Percentiles rank a stretch among this genome's conserved stretches.
Evolutionary conservation across 1,140 invertebrate genomes (phyloP).

Genomic region (Caenorhabditis briggsae): DNA sequence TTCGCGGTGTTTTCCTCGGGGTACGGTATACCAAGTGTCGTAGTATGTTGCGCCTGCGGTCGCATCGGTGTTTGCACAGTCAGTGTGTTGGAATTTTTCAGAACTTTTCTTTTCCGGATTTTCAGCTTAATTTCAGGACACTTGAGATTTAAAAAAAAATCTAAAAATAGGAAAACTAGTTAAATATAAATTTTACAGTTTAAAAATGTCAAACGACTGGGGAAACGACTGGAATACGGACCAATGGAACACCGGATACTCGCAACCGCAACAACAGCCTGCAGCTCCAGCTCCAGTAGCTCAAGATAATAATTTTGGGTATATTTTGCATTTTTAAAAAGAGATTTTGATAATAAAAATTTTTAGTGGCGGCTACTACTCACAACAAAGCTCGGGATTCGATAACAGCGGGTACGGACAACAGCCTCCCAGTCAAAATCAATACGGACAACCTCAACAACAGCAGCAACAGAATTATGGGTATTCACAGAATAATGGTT

Average conservation of each 20-base stretch:
- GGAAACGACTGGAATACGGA: slow-evolving; percentile 56
- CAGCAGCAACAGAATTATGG: slow-evolving; percentile 34
- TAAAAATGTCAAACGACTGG: slow-evolving; percentile 55
- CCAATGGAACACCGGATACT: slow-evolving; percentile 43
- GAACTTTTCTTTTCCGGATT: background rate
- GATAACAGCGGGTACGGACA: slow-evolving; percentile 27
- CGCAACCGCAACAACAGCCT: slow-evolving; percentile 21
- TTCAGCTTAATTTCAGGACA: background rate
- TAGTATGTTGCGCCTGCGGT: background rate
- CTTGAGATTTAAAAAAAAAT: background rate
- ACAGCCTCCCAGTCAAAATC: background rate
- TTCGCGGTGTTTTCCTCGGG: too few species aligned
- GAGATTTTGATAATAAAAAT: too few species aligned
- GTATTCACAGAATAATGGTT: slow-evolving; percentile 25
- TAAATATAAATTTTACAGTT: background rate
- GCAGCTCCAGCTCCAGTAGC: background rate
- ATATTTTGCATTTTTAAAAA: slow-evolving; percentile 8
- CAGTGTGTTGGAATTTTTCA: slow-evolving; percentile 47
- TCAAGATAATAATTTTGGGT: slow-evolving; percentile 30
- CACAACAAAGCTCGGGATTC: slow-evolving; percentile 20
- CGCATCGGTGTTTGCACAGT: background rate
- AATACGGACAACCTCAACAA: slow-evolving; percentile 37
- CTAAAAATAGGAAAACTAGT: background rate
- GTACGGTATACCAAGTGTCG: slow-evolving; percentile 7
- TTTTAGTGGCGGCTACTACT: slow-evolving; percentile 24